Evolutionary conservation across 1,140 invertebrate species (phyloP).

Genomic region (Nebria ingens): DNA sequence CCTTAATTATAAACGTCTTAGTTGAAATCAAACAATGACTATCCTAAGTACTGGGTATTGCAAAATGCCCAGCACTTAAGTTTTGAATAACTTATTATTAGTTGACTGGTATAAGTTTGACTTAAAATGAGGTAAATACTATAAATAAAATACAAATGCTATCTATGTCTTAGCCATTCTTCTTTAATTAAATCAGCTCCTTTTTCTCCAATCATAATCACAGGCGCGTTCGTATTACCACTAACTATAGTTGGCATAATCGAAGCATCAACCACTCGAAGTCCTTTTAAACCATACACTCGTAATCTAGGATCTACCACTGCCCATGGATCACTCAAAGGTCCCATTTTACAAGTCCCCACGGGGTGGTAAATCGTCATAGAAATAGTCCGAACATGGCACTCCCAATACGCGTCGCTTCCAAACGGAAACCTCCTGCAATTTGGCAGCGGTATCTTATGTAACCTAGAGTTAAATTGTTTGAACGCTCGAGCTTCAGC

Average conservation of each 20-base stretch:
- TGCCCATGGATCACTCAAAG: constrained; percentile 55
- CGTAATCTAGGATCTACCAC: constrained; percentile 71
- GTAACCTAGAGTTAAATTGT: constrained; percentile 66
- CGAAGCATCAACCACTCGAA: constrained; percentile 78
- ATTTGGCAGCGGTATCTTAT: constrained; percentile 63
- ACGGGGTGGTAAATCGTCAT: constrained; percentile 81
- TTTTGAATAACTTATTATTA: no score
- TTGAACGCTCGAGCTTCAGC: constrained; percentile 66
- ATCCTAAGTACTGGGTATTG: no score
- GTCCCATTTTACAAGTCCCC: constrained; percentile 79
- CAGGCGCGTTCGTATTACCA: constrained; percentile 35
- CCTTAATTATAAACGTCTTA: no score
- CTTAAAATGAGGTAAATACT: no score
- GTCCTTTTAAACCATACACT: constrained; percentile 63
- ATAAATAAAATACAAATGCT: no score
- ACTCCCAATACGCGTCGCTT: constrained; percentile 73
- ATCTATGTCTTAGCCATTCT: constrained; percentile 32
- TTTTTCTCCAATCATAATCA: constrained; percentile 36
- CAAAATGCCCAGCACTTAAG: no score
- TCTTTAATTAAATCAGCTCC: constrained; percentile 36
- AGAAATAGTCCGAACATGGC: constrained; percentile 70
- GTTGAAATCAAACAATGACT: no score
- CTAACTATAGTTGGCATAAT: constrained; percentile 65
- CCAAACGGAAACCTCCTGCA: constrained; percentile 62
- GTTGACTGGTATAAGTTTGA: no score